A percentile compares a stretch with the other conserved stretches of the same genome.
These are phyloP conservation scores for Autographa pulchrina DNA, from an alignment of 2,888 invertebrate genomes.

Conservation along the genomic window DNA sequence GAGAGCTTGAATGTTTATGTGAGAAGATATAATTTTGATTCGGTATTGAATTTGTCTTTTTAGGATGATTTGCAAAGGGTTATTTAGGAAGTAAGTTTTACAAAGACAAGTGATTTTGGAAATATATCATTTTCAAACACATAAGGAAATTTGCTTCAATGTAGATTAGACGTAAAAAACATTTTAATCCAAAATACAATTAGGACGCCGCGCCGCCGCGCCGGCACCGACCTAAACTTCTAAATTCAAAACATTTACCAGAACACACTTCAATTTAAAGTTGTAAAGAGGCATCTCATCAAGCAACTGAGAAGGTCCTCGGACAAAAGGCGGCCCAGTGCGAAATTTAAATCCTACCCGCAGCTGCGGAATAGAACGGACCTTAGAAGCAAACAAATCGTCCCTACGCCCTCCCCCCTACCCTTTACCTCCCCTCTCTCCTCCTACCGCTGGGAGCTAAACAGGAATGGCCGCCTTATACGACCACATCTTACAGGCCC, in stretches of 20 bases:
- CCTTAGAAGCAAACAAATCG: slow-evolving; percentile 88
- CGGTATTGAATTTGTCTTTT: background rate
- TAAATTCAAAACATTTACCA: slow-evolving; percentile 63
- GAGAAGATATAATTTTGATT: background rate
- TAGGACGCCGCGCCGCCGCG: slow-evolving; percentile 24
- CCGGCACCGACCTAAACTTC: slow-evolving; percentile 45
- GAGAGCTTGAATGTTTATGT: background rate
- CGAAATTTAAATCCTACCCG: slow-evolving; percentile 86
- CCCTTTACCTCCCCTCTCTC: slow-evolving; percentile 36
- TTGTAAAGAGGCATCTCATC: slow-evolving; percentile 85
- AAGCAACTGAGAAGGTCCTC: slow-evolving; percentile 80
- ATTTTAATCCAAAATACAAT: slow-evolving; percentile 50
- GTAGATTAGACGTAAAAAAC: background rate
- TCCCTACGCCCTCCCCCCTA: slow-evolving; percentile 66
- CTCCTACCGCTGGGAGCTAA: slow-evolving; percentile 51
- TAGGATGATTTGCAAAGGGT: background rate
- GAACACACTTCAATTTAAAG: slow-evolving; percentile 83
- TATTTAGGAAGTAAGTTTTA: background rate
- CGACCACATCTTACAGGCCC: slow-evolving; percentile 89
- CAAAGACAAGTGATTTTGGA: no score
- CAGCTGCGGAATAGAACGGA: slow-evolving; percentile 81
- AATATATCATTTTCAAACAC: no score
- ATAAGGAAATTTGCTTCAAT: background rate
- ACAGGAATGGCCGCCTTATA: slow-evolving; percentile 84
- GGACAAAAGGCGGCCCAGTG: slow-evolving; percentile 79